Evolutionary conservation across 2,797 vertebrate species (phyloP).

Genomic region (Loriculus beryllinus): DNA sequence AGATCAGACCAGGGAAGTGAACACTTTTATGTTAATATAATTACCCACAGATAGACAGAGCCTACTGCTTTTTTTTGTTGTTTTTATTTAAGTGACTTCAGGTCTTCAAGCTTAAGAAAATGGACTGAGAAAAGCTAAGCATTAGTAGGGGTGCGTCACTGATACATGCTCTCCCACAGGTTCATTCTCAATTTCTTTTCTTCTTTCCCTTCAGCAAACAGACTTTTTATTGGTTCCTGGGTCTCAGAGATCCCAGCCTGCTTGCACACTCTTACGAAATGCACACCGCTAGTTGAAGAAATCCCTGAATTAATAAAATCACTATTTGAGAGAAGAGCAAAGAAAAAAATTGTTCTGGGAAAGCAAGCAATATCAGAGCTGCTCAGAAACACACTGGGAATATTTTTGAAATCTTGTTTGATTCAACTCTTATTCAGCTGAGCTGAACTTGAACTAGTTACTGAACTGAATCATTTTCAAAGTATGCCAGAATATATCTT

Average conservation of each 20-base stretch:
- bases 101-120: neutral
- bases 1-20: neutral
- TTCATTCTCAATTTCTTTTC: neutral
- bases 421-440: neutral
- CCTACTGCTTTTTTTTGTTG: neutral
- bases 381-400: neutral
- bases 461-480: neutral
- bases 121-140: neutral
- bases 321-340: neutral
- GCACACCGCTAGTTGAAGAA: neutral
- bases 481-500: neutral
- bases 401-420: neutral
- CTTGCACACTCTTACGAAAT: neutral
- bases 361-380: neutral
- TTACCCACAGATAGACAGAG: neutral
- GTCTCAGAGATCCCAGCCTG: neutral
- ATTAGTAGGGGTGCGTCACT: neutral
- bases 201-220: neutral
- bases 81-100: neutral
- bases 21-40: neutral
- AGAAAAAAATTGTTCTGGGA: neutral
- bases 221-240: neutral
- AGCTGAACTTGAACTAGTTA: neutral
- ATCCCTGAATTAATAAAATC: neutral
- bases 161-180: neutral